Conservation (phyloP, 2,888 invertebrate genomes). For the Suillia variegata region DNA sequence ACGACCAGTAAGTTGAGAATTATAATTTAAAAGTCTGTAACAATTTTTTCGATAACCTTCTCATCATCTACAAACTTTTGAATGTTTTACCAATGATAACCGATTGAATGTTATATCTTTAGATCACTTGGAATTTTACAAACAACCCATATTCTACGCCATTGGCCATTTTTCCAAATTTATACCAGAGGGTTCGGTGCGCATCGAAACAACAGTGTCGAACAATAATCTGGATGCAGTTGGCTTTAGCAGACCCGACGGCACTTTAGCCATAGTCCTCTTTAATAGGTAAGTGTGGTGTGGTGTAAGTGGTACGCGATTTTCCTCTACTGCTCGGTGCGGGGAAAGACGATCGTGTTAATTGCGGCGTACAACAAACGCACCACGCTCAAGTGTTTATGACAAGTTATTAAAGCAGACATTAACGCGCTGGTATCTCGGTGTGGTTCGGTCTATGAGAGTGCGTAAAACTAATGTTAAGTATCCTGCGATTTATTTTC, state of each 20-base stretch:
- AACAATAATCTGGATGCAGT: constrained; percentile 55
- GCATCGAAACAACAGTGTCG: constrained; percentile 50
- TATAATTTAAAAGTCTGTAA: too few species aligned
- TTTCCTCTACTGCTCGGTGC: constrained; percentile 2
- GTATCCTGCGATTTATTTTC: constrained; percentile 21
- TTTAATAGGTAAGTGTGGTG: constrained; percentile 64
- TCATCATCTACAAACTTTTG: too few species aligned
- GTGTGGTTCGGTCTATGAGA: not conserved
- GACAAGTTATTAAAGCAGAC: not conserved
- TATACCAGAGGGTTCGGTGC: constrained; percentile 66
- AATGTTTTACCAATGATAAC: too few species aligned
- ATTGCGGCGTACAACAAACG: constrained; percentile 3
- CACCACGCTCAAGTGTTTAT: constrained; percentile 31
- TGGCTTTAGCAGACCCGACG: constrained; percentile 66
- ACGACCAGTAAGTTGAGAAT: constrained; percentile 41
- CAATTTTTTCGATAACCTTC: too few species aligned
- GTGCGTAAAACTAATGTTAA: too few species aligned
- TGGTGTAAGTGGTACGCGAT: not conserved
- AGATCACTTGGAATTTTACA: constrained; percentile 75
- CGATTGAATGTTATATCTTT: too few species aligned
- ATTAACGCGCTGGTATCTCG: not conserved
- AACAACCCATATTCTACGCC: constrained; percentile 88
- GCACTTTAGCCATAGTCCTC: constrained; percentile 63
- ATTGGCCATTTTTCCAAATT: constrained; percentile 82
- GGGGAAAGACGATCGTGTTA: not conserved